These are phyloP conservation scores for Orchesella flavescens DNA, from an alignment of 2,888 invertebrate species.

Conservation along the genomic window DNA sequence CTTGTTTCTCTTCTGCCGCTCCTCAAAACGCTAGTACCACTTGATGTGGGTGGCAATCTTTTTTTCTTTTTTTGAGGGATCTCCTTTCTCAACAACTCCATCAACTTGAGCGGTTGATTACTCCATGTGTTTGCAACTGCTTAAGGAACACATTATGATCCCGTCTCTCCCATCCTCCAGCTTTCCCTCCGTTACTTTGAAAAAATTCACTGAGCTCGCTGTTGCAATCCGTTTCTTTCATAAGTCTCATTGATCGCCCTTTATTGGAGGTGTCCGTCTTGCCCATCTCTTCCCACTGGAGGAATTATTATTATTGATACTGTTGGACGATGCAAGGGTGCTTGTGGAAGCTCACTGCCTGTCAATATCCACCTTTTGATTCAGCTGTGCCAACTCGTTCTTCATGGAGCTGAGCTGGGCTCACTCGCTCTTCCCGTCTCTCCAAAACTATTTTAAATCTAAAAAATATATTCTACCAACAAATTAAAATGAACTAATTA, in stretches of 20 bases:
- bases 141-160: constrained; percentile 61
- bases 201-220: constrained; percentile 56
- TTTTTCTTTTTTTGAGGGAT: constrained; percentile 52
- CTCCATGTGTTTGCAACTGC: constrained; percentile 35
- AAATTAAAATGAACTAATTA: no score
- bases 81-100: constrained; percentile 39
- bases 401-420: constrained; percentile 31
- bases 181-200: constrained; percentile 63
- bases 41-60: constrained; percentile 66
- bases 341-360: constrained; percentile 11
- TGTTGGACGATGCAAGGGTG: not conserved
- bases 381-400: constrained; percentile 33
- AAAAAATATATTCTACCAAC: no score
- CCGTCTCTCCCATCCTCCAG: constrained; percentile 65
- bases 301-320: no score
- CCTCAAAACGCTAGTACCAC: constrained; percentile 65
- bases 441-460: constrained; percentile 36
- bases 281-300: not conserved
- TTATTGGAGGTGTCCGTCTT: constrained; percentile 7
- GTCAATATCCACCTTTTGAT: constrained; percentile 46
- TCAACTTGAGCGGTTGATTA: constrained; percentile 44
- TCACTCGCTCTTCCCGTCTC: constrained; percentile 32
- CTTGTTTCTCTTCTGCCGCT: constrained; percentile 55
- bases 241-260: constrained; percentile 28
- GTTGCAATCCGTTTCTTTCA: no score